These are phyloP conservation scores for Heliconius charithonia DNA, from an alignment of 2,888 invertebrate genomes.

Conservation along the genomic window DNA sequence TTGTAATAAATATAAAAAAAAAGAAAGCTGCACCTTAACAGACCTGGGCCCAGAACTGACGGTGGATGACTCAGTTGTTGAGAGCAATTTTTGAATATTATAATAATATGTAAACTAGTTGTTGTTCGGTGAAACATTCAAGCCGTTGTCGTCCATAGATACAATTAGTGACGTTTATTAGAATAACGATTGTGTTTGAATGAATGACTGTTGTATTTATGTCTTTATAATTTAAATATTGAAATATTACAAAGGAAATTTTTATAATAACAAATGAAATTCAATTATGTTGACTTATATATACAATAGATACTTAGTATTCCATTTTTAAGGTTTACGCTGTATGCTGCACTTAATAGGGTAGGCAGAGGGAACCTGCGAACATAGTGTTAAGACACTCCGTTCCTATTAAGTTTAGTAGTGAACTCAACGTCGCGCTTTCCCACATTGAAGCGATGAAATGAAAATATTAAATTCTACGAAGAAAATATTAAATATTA, in stretches of 20 bases:
- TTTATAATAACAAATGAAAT: constrained; percentile 31
- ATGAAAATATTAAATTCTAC: too few species aligned
- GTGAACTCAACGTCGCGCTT: too few species aligned
- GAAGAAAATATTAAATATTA: too few species aligned
- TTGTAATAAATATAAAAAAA: not conserved
- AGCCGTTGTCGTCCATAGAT: constrained; percentile 59
- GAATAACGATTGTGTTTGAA: constrained; percentile 66
- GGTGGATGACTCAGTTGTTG: constrained; percentile 79
- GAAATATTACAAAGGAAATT: constrained; percentile 27
- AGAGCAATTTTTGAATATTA: constrained; percentile 79
- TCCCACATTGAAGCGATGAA: too few species aligned
- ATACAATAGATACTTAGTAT: not conserved
- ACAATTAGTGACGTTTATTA: constrained; percentile 80
- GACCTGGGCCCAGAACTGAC: constrained; percentile 69
- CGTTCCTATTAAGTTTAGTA: too few species aligned
- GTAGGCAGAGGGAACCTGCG: too few species aligned
- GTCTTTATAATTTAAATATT: constrained; percentile 33
- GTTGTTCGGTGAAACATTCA: constrained; percentile 60
- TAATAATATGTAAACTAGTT: constrained; percentile 81
- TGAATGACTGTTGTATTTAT: constrained; percentile 47
- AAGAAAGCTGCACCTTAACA: constrained; percentile 58
- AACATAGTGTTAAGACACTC: too few species aligned
- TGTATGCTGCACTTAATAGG: too few species aligned
- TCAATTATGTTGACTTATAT: constrained; percentile 8
- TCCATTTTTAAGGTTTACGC: too few species aligned